A percentile compares a stretch with the other conserved stretches of the same genome.
phyloP scores from a whole-genome alignment of 2,888 invertebrate species.

The Macrophya alboannulata region DNA sequence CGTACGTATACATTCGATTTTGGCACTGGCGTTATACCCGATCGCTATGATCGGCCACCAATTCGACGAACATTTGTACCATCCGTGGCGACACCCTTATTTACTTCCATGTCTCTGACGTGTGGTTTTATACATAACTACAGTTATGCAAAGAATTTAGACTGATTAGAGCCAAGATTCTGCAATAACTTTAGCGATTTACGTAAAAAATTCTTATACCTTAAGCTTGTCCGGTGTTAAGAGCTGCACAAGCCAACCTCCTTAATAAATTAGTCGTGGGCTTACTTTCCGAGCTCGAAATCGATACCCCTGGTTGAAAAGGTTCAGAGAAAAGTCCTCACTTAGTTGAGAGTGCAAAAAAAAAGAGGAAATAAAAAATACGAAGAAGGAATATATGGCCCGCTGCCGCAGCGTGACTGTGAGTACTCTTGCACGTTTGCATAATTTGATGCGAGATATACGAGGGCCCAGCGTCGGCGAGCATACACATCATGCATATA shows the following conservation, averaged over 20 bases:
- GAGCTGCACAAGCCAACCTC: not conserved
- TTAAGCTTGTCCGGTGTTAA: not conserved
- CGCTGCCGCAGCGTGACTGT: slow-evolving; percentile 1
- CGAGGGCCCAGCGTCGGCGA: not conserved
- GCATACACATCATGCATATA: slow-evolving; percentile 13
- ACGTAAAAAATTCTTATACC: not conserved
- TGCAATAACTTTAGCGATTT: not conserved
- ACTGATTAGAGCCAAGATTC: not conserved
- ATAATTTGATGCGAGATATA: slow-evolving; percentile 24
- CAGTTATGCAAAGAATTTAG: not conserved
- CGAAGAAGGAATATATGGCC: not conserved
- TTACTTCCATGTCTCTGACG: not conserved
- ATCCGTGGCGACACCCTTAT: slow-evolving; percentile 2
- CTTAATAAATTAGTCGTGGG: not conserved
- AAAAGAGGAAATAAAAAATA: not conserved
- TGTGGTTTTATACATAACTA: not conserved
- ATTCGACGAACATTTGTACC: not conserved
- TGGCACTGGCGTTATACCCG: not conserved
- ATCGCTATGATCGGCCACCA: slow-evolving; percentile 10
- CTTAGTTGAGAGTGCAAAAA: not conserved
- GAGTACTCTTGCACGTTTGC: slow-evolving; percentile 18
- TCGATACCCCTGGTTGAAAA: slow-evolving; percentile 21
- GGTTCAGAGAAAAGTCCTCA: slow-evolving; percentile 9
- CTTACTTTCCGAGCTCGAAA: not conserved
- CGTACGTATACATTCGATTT: not conserved